Percentiles rank a stretch among this genome's conserved stretches.
Evolutionary conservation across 1,140 invertebrate genomes (phyloP).

Genomic region (Tigriopus japonicus): DNA sequence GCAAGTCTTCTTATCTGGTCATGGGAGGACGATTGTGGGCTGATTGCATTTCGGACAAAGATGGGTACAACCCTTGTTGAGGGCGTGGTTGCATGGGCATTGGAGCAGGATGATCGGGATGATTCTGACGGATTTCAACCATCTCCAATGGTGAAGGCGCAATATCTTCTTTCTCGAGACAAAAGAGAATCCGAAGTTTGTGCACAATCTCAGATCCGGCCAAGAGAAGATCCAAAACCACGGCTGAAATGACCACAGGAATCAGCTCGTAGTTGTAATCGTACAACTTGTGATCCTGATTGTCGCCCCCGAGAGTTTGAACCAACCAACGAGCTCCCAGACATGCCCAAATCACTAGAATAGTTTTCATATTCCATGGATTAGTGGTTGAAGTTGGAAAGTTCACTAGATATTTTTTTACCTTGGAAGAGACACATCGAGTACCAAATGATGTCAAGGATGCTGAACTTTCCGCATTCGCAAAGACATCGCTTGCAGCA

Average conservation of each 20-base stretch:
- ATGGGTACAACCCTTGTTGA: no score
- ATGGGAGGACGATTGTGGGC: no score
- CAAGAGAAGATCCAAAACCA: constrained; percentile 4
- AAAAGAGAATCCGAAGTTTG: neutral
- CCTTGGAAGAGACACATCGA: constrained; percentile 10
- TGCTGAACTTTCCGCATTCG: constrained; percentile 9
- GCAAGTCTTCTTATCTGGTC: no score
- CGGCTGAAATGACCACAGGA: neutral
- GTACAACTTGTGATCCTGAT: neutral
- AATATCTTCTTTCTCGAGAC: no score
- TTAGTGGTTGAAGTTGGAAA: neutral
- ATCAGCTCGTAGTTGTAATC: neutral
- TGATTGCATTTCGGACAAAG: no score
- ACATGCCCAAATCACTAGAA: neutral
- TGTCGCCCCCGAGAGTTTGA: neutral
- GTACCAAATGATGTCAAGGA: constrained; percentile 6
- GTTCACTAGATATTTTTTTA: neutral
- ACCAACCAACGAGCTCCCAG: neutral
- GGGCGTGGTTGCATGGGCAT: no score
- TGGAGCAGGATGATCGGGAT: no score
- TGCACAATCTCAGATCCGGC: constrained; percentile 10
- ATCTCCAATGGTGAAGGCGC: no score
- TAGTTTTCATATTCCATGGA: neutral
- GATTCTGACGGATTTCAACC: no score
- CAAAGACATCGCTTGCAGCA: constrained; percentile 3